Evolutionary conservation across 2,797 vertebrate species (phyloP), one percentile per base, ranked within the genome.

Genomic region (Macropodus opercularis): DNA sequence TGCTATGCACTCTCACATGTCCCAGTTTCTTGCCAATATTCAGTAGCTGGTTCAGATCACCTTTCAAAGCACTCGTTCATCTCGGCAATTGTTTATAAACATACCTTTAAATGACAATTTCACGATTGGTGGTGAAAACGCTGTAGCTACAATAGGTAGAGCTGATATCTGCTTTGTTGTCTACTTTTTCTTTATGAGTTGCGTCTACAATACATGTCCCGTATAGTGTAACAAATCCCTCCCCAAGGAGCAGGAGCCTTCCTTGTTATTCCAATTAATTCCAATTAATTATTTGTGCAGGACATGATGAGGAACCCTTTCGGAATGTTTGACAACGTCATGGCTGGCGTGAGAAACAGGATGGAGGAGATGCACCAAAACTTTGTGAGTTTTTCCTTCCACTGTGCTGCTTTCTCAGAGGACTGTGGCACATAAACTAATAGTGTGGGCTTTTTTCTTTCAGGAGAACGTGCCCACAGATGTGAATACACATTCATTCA

Each of bases 321-420:
- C 63, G 77, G 85, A 70, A 85, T 91, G 73, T 84, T 97, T 79
- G 94, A 95, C 83, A 93, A 72, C 87, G 91, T 95, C 93, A 94
- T 96, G 93, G 53, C 83, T 66, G 93, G 92, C 72, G 91, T 96
- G 94, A 92, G 91, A 70, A 94, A 87, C 87, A 88, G 77, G 56
- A 93, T 96, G 93, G 80, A 91, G 21, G 93, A 94, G 6, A 90
- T 95, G 89, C 92, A 95, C 52, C 91, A 84, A 68, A 93, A 93
- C 80, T 87, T 92, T 79, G 95, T 97, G 89, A 95, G 95, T 93
- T 19, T 63, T 24, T 24, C 5, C 13, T 55, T 55, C 17, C n/a
- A 10, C 56, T 68, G 44, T 23, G 8, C 23, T 26, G 18, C 6
- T 35, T 46, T 53, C 15, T 35, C 19, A 34, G 8, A 41, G n/a